Base-by-base conservation (phyloP, 2,797 vertebrate genomes). In the Neolamprologus multifasciatus region DNA sequence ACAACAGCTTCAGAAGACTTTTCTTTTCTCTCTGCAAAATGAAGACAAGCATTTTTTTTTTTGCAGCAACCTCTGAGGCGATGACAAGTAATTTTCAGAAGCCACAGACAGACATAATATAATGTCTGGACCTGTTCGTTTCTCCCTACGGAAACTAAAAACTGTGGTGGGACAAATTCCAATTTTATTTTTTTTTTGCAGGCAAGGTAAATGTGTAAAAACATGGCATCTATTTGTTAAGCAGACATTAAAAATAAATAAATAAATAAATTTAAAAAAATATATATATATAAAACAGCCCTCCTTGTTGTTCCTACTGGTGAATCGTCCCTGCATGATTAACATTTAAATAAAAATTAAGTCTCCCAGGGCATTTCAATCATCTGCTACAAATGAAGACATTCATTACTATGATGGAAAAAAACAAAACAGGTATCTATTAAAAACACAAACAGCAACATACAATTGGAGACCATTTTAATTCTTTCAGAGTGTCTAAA, bases 1-100 rank as follows among this genome's bases (percentile, higher is more conserved):
- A 99, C 87, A 99, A 95, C 86, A 99, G 96, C 91, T 99, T 99
- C 88, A 99, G 94, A 59, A 99, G 95, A 52, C 99, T 97, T 78
- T 99, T 99, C 93, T 98, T 99, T 94, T 99, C 99, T 94, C 98
- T 98, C 99, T 99, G 96, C 64, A 69, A 76, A 23, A 82, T 23
- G 8, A 84, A 79, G 74, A 84, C 52, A 79, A 3, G 11, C 43
- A 13, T 8, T 19, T 29, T 33, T 31, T n/a, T 33, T 40, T 71
- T 71, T 45, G 17, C 16, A 31, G 50, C 19, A 31, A 77, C 43
- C 38, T 50, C 59, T 43, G 23, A 50, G 33, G 77, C n/a, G 26
- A 6, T 43, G 45, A 81, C n/a, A 48, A n/a, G 54, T 43, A 2
- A 48, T 85, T 90, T 82, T 71, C 16, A 82, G 11, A 83, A 33